Base-by-base conservation (phyloP, 2,888 invertebrate species). In the Netelia melanura region DNA sequence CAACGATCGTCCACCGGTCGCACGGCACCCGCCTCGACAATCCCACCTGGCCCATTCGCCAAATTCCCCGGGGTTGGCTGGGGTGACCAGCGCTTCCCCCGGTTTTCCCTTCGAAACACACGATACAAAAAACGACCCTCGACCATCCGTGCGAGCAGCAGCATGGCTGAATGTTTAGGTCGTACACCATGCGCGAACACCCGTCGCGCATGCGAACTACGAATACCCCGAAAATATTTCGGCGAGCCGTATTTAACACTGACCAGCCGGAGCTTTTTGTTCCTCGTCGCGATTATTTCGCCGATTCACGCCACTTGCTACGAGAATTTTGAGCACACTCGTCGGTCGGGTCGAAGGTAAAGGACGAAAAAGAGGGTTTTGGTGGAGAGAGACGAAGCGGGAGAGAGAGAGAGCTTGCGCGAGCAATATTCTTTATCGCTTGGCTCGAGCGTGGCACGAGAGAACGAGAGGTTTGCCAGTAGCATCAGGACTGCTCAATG, bases 351-450 rank as follows among this genome's bases (percentile, higher is more conserved):
- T 38, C 14, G 61, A 77, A 44, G 54, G 62, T 14, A 71, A 70
- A n/a, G 72, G 52, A 70, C 21, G 38, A 38, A 38, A 38, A 38
- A 38, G 38, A 38, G 38, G 38, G 38, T 38, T 38, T 38, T 6
- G 58, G 72, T 21, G n/a, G 25, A 52, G 71, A 67, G 67, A 62
- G 64, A 8, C 21, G 21, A 21, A 48, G 11, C 25, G 71, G 30
- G 38, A 58, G 25, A 61, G 72, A 25, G 54, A n/a, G 70, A 52
- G 38, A 80, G 56, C 56, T 77, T 56, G 68, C 43, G 58, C 64
- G 62, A 65, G 80, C 54, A 82, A 78, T 80, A 81, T 86, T 85
- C 80, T 90, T 89, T 89, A 88, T 88, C 85, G 78, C n/a, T 58
- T 30, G 71, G 65, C 48, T 25, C 62, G 68, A 44, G 52, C 48